Base-by-base conservation (phyloP, 1,140 invertebrate species). In the Melitaea cinxia region DNA sequence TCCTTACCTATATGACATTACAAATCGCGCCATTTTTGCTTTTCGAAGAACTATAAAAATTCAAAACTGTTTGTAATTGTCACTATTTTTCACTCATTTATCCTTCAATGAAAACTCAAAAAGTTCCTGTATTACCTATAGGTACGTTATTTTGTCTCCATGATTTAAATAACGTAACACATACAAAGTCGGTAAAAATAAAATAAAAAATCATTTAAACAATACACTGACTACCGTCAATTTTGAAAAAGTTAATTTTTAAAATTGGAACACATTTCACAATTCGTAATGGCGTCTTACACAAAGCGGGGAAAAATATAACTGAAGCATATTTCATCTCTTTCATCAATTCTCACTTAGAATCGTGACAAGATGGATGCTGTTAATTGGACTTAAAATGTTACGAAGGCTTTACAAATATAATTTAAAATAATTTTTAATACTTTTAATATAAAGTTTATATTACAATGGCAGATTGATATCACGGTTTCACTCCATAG, bases 351-450 rank as follows among this genome's bases (percentile, higher is more conserved):
- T 42, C 15, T 42, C 37, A 42, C 37, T 7, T 5, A 19, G 4
- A 42, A 17, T 17, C 37, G 37, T 42, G 37, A 42, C 37, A 42
- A 42, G 37, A 42, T 17, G 37, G 37, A 42, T 42, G 37, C 14
- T 17, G 37, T 17, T 7, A 42, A 42, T 42, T 42, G 9, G 14
- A 17, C 3, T 42, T 9, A 17, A 37, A 42, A 42, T 42, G 6
- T 42, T 42, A 42, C 15, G 6, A 17, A 42, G 15, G 5, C 15
- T 42, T 17, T 7, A 42, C 15, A 17, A 9, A 42, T 17, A 15
- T 42, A 7, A 42, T 42, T 9, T 17, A 42, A 1, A 42, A 19
- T 17, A 4, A 15, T 17, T 15, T 15, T 42, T 42, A 42, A 17
- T 0, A 1, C 37, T 1, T 14, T 17, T 6, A 6, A 42, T 6